phyloP scores from a whole-genome alignment of 2,888 invertebrate genomes.

The Tetropium fuscum region DNA sequence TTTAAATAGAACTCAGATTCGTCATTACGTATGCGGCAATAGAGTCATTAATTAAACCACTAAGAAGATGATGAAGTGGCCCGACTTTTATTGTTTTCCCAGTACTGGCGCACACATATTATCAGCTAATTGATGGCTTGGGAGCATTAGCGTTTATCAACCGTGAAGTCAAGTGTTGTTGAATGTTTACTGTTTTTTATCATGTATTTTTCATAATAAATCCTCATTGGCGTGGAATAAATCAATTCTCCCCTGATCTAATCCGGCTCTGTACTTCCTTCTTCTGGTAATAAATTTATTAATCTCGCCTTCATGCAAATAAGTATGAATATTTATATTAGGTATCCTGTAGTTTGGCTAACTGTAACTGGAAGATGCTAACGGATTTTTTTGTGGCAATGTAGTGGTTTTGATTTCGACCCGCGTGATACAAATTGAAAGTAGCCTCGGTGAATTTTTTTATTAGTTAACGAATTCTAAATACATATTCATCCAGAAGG shows the following conservation, averaged over 20 bases:
- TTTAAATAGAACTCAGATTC: constrained; percentile 12
- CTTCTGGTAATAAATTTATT: constrained; percentile 1
- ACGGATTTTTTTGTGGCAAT: too few species aligned
- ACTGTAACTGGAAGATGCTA: too few species aligned
- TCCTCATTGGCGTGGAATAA: background rate
- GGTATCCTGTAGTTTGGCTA: too few species aligned
- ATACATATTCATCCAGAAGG: too few species aligned
- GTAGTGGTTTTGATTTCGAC: too few species aligned
- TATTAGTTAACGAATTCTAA: too few species aligned
- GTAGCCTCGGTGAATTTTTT: too few species aligned
- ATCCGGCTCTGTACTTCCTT: background rate
- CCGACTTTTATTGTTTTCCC: constrained; percentile 23
- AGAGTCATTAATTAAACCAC: constrained; percentile 18
- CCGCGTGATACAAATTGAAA: too few species aligned
- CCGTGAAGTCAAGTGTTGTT: constrained; percentile 2
- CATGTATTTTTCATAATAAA: background rate
- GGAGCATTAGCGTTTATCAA: background rate
- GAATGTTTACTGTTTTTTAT: background rate
- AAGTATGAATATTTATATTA: too few species aligned
- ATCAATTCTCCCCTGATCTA: constrained; percentile 12
- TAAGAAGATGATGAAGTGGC: constrained; percentile 17
- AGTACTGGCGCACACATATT: constrained; percentile 1
- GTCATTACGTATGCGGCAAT: background rate
- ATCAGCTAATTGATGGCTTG: constrained; percentile 4
- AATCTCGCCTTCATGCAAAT: background rate